phyloP scores from a whole-genome alignment of 2,797 vertebrate genomes.

The Champsocephalus gunnari region DNA sequence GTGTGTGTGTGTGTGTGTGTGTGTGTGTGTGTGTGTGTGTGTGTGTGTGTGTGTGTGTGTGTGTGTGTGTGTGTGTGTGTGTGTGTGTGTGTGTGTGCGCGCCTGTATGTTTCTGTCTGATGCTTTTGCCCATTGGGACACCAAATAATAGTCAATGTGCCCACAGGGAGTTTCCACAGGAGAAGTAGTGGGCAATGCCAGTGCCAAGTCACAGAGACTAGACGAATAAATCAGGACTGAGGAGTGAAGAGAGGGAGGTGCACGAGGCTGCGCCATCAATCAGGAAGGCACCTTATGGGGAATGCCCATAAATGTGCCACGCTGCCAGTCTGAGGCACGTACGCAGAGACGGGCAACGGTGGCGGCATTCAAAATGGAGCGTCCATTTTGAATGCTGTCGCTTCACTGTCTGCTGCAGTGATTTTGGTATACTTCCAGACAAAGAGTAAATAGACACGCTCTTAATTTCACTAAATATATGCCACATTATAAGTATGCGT shows the following conservation, averaged over 20 bases:
- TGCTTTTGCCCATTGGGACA: constrained; percentile 73
- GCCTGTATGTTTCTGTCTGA: constrained; percentile 69
- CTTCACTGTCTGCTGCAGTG: constrained; percentile 44
- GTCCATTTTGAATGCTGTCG: constrained; percentile 69
- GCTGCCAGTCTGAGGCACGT: constrained; percentile 69
- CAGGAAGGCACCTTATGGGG: constrained; percentile 80
- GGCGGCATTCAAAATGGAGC: constrained; percentile 52
- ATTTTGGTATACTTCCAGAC: constrained; percentile 52
- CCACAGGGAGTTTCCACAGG: constrained; percentile 77
- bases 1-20: constrained; percentile 39
- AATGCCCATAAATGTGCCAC: constrained; percentile 79
- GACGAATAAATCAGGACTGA: constrained; percentile 82
- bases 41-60: constrained; percentile 41
- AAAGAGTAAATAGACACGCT: constrained; percentile 37
- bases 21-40: constrained; percentile 40
- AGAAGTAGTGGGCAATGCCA: constrained; percentile 74
- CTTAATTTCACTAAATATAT: constrained; percentile 13
- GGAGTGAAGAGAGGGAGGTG: constrained; percentile 69
- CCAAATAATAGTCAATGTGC: constrained; percentile 80
- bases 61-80: constrained; percentile 46
- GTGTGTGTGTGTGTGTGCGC: constrained; percentile 35
- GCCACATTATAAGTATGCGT: constrained; percentile 25
- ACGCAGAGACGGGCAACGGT: constrained; percentile 36
- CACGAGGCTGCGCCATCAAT: constrained; percentile 76
- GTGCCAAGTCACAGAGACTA: constrained; percentile 83